Evolutionary conservation across 23 tunicate genomes (phyloP).

Genomic region (Ciona savignyi): DNA sequence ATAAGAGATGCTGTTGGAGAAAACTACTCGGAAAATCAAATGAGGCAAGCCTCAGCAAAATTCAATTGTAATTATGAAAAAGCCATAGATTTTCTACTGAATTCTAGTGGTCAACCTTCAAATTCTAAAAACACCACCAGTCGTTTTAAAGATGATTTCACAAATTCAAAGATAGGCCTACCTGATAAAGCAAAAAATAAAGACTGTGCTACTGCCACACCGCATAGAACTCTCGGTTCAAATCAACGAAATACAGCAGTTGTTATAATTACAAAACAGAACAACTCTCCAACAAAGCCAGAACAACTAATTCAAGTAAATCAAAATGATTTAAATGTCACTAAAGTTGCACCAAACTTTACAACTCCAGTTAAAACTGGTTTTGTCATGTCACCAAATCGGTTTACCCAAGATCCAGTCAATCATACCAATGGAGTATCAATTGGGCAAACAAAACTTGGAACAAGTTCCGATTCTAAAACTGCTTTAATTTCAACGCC

Average conservation of each 20-base stretch:
- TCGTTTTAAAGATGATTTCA: too few relatives aligned
- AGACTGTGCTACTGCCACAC: too few relatives aligned
- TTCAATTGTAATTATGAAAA: constrained; percentile 48
- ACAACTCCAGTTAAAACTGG: constrained; percentile 65
- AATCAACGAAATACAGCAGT: not conserved
- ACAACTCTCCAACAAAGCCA: not conserved
- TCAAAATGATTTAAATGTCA: constrained; percentile 1
- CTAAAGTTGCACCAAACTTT: constrained; percentile 35
- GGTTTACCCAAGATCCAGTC: not conserved
- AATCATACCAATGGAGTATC: not conserved
- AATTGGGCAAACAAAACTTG: not conserved
- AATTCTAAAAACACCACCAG: too few relatives aligned
- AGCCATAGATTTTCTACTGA: constrained; percentile 50
- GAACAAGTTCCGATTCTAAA: not conserved
- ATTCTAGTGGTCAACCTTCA: too few relatives aligned
- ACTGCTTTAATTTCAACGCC: not conserved
- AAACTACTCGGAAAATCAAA: constrained; percentile 27
- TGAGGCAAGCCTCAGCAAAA: constrained; percentile 33
- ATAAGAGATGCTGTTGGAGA: constrained; percentile 71
- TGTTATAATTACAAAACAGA: not conserved
- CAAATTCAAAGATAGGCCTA: too few relatives aligned
- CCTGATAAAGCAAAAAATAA: too few relatives aligned
- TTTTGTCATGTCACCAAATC: constrained; percentile 19
- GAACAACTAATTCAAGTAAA: not conserved
- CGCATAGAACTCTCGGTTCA: not conserved